Evolutionary conservation across 2,113 vertebrate genomes (phyloP).

Genomic region (Turdus rufiventris): DNA sequence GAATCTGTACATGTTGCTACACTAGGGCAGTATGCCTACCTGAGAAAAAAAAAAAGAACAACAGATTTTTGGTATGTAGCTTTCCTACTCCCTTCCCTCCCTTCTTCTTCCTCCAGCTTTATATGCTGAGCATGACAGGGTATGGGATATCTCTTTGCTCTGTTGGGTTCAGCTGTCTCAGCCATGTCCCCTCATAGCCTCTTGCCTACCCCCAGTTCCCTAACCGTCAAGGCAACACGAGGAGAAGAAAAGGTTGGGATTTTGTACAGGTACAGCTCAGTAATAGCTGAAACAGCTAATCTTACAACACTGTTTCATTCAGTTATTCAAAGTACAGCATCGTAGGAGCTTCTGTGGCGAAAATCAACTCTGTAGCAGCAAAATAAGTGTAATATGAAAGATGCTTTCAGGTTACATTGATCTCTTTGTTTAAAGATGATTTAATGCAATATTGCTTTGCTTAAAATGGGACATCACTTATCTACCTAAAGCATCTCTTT

Average conservation of each 20-base stretch:
- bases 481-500: neutral
- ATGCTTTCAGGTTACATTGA: neutral
- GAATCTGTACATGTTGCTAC: neutral
- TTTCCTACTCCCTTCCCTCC: neutral
- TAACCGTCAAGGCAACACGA: fast-evolving
- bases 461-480: neutral
- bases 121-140: fast-evolving
- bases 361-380: neutral
- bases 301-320: neutral
- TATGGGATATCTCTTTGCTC: neutral
- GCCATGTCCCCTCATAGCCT: neutral
- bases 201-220: neutral
- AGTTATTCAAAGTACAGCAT: neutral
- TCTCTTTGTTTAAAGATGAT: neutral
- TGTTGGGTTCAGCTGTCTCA: neutral
- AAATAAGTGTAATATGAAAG: neutral
- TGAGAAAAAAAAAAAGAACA: neutral
- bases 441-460: neutral
- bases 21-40: neutral
- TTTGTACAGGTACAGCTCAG: neutral
- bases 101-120: neutral
- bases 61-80: neutral
- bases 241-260: neutral
- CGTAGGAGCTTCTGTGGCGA: fast-evolving
- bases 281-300: neutral